These are phyloP conservation scores for Eilema depressum DNA, from an alignment of 2,888 invertebrate genomes.

Conservation along the genomic window DNA sequence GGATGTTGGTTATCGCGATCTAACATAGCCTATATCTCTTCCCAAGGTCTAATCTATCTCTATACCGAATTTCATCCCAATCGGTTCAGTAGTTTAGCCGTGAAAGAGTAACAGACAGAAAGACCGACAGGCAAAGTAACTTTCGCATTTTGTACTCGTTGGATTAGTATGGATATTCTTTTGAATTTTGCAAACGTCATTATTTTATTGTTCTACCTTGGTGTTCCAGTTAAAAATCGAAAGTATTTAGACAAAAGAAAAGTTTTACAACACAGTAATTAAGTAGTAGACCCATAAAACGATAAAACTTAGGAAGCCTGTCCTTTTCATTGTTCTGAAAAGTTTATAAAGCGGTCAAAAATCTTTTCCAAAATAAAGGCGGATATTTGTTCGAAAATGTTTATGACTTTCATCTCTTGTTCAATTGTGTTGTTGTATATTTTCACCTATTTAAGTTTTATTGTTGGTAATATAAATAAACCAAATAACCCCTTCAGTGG, in stretches of 20 bases:
- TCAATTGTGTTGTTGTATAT: neutral
- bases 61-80: too few species aligned
- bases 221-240: constrained; percentile 49
- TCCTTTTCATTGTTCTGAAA: constrained; percentile 34
- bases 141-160: too few species aligned
- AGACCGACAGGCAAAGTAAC: too few species aligned
- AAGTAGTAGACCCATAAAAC: constrained; percentile 49
- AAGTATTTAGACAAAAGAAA: constrained; percentile 50
- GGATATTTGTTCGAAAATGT: constrained; percentile 17
- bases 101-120: too few species aligned
- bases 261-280: constrained; percentile 51
- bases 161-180: too few species aligned
- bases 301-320: constrained; percentile 44
- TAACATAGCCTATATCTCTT: too few species aligned
- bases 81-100: too few species aligned
- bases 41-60: too few species aligned
- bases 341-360: constrained; percentile 25
- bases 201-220: constrained; percentile 16
- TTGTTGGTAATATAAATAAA: neutral
- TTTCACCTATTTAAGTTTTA: neutral
- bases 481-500: neutral
- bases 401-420: constrained; percentile 21
- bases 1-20: too few species aligned
- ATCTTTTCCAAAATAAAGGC: neutral
- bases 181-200: constrained; percentile 31